phyloP scores from a whole-genome alignment of 2,113 vertebrate species.

The Perccottus glenii region DNA sequence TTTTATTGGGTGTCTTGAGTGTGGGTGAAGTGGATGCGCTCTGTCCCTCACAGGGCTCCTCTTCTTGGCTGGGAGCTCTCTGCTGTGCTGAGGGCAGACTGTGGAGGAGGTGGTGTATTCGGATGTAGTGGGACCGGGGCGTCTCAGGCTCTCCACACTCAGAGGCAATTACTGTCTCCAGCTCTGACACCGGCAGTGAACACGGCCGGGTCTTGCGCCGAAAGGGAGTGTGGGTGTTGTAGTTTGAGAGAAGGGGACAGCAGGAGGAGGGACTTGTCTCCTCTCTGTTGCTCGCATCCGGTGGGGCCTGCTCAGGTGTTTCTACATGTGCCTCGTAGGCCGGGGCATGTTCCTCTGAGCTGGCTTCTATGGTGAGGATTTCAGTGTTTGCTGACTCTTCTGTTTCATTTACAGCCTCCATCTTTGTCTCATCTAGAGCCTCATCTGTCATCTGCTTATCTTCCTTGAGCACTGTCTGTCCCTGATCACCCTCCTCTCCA shows the following conservation, averaged over 20 bases:
- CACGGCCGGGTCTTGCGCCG: slow-evolving; percentile 89
- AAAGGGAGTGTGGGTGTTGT: slow-evolving; percentile 44
- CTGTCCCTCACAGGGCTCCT: slow-evolving; percentile 50
- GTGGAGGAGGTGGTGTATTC: slow-evolving; percentile 95
- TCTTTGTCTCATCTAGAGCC: slow-evolving; percentile 15
- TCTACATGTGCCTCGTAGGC: slow-evolving; percentile 21
- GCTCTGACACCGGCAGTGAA: slow-evolving; percentile 93
- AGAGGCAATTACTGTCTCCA: slow-evolving; percentile 94
- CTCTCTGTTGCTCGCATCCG: slow-evolving; percentile 32
- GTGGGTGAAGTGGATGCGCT: slow-evolving; percentile 45
- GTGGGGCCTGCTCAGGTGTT: slow-evolving; percentile 56
- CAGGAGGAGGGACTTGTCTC: slow-evolving; percentile 65
- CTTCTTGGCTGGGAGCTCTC: slow-evolving; percentile 72
- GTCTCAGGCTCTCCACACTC: slow-evolving; percentile 93
- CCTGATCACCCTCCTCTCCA: slow-evolving; percentile 25
- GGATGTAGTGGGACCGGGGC: slow-evolving; percentile 94
- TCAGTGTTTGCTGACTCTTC: neutral
- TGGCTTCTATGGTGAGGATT: neutral
- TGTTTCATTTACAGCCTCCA: neutral
- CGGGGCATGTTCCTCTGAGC: slow-evolving; percentile 18
- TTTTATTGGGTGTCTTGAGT: slow-evolving; percentile 46
- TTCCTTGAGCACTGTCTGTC: neutral
- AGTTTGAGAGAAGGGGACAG: slow-evolving; percentile 52
- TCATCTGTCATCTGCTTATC: slow-evolving; percentile 27
- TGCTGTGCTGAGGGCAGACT: slow-evolving; percentile 89